Evolutionary conservation across 1,140 invertebrate genomes (phyloP), one percentile per base, ranked within the genome.

Genomic region (Bombus soroeensis): DNA sequence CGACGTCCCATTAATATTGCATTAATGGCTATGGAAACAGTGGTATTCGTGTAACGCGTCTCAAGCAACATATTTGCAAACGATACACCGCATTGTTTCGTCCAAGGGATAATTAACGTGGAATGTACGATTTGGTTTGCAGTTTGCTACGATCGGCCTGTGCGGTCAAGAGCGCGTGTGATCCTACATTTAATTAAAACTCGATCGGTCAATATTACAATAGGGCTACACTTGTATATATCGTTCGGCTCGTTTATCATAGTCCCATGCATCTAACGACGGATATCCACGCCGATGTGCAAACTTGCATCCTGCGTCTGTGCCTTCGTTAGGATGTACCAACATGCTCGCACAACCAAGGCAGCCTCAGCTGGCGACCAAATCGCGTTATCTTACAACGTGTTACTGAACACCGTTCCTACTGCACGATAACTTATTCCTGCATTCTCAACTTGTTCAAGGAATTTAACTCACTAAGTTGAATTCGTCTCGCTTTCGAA

Each of bases 311-410:
- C 12, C 43, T 28, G 22, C 66, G 47, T 28, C 6, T 37, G 28
- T 62, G 8, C 47, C 66, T 34, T 53, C 34, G 68, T 80, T 47
- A 12, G 71, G 43, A 68, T 74, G 41, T 57, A 22, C 57, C 6
- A 59, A 77, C 37, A 59, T n/a, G 34, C 15, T 80, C 15, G 22
- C 37, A 32, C n/a, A n/a, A 43, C 70, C 25, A 57, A 53, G 70
- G 28, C 68, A 81, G 43, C 78, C 66, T 85, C 41, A 57, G 43
- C 78, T 41, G 15, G 41, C 28, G 43, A 57, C 32, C 77, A 85
- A 88, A 89, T 89, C 88, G 76, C 53, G 82, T 88, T 89, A 85
- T 86, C 83, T 88, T 88, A 79, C 79, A 85, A 85, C 71, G 62
- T 70, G 70, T 82, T 64, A 78, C 57, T 39, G 82, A 32, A 64